Conservation (phyloP, 2,888 invertebrate genomes). For the Amphipoea oculea region DNA sequence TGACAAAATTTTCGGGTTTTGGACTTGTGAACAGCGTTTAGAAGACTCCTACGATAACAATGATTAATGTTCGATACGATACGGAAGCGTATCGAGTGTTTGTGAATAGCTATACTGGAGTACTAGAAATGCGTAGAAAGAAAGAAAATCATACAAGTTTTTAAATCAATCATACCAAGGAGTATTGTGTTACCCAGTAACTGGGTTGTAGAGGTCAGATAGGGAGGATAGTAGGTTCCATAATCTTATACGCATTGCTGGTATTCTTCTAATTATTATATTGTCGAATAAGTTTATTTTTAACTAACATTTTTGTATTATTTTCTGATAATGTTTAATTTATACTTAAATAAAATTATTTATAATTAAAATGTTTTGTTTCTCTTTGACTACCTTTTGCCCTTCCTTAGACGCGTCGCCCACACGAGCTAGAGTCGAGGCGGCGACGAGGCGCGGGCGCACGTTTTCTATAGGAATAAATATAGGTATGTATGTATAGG, state of each 20-base stretch:
- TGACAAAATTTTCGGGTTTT: too few species aligned
- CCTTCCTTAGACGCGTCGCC: too few species aligned
- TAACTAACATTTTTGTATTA: slow-evolving; percentile 48
- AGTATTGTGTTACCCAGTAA: background rate
- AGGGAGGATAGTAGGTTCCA: background rate
- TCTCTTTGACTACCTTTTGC: background rate
- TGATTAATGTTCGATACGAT: too few species aligned
- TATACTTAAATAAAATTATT: slow-evolving; percentile 36
- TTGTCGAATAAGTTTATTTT: slow-evolving; percentile 24
- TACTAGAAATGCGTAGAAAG: slow-evolving; percentile 6
- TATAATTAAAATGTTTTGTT: background rate
- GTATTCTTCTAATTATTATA: background rate
- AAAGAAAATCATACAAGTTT: background rate
- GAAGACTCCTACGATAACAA: too few species aligned
- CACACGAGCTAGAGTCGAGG: too few species aligned
- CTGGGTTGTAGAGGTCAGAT: background rate
- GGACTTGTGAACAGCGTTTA: too few species aligned
- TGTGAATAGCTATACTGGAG: background rate
- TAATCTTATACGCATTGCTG: background rate
- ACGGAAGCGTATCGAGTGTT: too few species aligned
- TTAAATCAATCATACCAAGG: background rate
- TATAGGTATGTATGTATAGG: too few species aligned
- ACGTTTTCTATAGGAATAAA: too few species aligned
- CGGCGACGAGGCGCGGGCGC: too few species aligned
- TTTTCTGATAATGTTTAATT: slow-evolving; percentile 41